Evolutionary conservation across 2,888 invertebrate genomes (phyloP).

Genomic region (Microctonus hyperodae): DNA sequence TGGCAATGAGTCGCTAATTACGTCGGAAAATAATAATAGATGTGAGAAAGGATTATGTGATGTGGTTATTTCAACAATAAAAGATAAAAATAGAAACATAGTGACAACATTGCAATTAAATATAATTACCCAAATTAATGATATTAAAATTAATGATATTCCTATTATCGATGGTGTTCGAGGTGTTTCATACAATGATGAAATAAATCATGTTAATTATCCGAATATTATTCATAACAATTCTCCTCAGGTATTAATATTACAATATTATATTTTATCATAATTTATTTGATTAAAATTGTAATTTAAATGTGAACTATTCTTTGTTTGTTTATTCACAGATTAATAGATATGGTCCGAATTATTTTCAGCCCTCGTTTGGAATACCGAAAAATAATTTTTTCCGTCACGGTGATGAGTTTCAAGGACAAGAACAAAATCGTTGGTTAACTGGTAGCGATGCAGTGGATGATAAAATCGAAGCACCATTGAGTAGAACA

Average conservation of each 20-base stretch:
- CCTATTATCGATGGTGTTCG: slow-evolving; percentile 48
- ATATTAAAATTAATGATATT: slow-evolving; percentile 39
- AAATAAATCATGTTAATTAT: slow-evolving; percentile 26
- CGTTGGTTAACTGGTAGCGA: slow-evolving; percentile 32
- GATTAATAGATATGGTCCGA: slow-evolving; percentile 32
- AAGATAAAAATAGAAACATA: slow-evolving; percentile 42
- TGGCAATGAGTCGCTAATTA: slow-evolving; percentile 34
- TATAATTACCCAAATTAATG: slow-evolving; percentile 41
- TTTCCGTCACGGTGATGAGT: slow-evolving; percentile 22
- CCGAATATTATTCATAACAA: slow-evolving; percentile 36
- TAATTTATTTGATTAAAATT: background rate
- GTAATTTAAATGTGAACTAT: background rate
- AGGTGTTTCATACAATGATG: slow-evolving; percentile 28
- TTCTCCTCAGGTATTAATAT: slow-evolving; percentile 45
- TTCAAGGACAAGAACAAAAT: slow-evolving; percentile 27
- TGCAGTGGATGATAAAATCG: slow-evolving; percentile 50
- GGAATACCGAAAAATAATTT: slow-evolving; percentile 35
- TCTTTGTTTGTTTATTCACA: slow-evolving; percentile 27
- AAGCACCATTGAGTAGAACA: slow-evolving; percentile 46
- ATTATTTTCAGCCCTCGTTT: slow-evolving; percentile 34
- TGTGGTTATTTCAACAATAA: slow-evolving; percentile 39
- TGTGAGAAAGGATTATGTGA: slow-evolving; percentile 46
- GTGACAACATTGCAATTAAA: slow-evolving; percentile 45
- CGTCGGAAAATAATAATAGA: background rate
- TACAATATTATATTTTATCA: background rate